phyloP scores from a whole-genome alignment of 1,140 invertebrate species.

The Rhagoletis zephyria region DNA sequence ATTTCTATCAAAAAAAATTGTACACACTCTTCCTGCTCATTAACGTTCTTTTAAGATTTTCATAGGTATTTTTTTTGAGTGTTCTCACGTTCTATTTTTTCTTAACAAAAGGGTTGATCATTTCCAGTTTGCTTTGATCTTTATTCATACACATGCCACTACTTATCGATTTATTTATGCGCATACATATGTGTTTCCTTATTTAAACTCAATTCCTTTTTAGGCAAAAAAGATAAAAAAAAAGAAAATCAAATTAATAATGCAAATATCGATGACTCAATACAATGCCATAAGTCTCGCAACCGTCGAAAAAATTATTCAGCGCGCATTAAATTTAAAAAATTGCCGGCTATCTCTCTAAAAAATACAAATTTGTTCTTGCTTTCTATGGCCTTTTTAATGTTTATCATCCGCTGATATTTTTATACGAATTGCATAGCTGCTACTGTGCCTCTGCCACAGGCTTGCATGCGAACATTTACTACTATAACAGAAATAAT shows the following conservation, averaged over 20 bases:
- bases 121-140: not conserved
- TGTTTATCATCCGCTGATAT: not conserved
- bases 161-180: not conserved
- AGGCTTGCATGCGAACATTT: too few relatives aligned
- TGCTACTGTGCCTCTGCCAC: not conserved
- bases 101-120: not conserved
- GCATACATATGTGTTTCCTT: not conserved
- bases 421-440: not conserved
- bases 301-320: constrained; percentile 11
- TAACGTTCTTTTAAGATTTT: too few relatives aligned
- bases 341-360: too few relatives aligned
- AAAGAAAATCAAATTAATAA: constrained; percentile 28
- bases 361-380: not conserved
- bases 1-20: too few relatives aligned
- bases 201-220: not conserved
- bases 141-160: not conserved
- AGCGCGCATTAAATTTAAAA: not conserved
- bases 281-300: not conserved
- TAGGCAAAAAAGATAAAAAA: not conserved
- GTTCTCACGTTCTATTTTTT: not conserved
- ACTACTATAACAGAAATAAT: too few relatives aligned
- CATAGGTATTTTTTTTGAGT: not conserved
- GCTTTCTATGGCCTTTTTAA: not conserved
- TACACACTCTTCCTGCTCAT: too few relatives aligned
- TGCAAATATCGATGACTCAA: constrained; percentile 49